Conservation (phyloP, 2,888 invertebrate genomes). For the Eupithecia vulgata region DNA sequence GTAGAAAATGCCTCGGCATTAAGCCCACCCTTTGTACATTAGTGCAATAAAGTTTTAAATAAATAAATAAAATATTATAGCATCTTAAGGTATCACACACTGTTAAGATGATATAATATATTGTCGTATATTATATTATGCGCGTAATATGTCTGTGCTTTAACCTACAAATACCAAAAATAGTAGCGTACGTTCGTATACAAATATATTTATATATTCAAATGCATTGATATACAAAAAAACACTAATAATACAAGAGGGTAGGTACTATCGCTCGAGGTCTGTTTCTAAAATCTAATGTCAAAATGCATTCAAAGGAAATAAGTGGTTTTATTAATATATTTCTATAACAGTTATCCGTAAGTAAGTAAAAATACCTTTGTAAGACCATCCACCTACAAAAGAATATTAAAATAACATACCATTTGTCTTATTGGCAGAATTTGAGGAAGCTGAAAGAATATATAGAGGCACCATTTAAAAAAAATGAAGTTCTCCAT, state of each 20-base stretch:
- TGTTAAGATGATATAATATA: too few relatives aligned
- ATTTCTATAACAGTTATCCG: neutral
- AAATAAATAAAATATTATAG: too few relatives aligned
- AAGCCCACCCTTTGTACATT: too few relatives aligned
- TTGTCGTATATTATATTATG: too few relatives aligned
- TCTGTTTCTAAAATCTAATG: neutral
- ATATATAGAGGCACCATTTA: neutral
- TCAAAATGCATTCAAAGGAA: neutral
- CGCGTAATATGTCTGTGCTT: too few relatives aligned
- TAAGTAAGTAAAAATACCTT: neutral
- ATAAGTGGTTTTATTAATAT: neutral
- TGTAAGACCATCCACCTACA: neutral
- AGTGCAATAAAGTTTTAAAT: too few relatives aligned
- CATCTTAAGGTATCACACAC: too few relatives aligned
- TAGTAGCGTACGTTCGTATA: too few relatives aligned
- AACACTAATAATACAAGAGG: neutral
- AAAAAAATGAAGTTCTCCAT: too few relatives aligned
- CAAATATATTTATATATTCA: neutral
- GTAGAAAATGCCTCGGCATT: too few relatives aligned
- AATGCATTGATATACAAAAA: neutral
- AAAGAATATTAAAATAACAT: neutral
- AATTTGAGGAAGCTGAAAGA: neutral
- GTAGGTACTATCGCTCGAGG: neutral
- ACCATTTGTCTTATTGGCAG: neutral
- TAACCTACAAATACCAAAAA: too few relatives aligned